phyloP scores from a whole-genome alignment of 2,113 vertebrate genomes.

The Ivindomyrus marchei region DNA sequence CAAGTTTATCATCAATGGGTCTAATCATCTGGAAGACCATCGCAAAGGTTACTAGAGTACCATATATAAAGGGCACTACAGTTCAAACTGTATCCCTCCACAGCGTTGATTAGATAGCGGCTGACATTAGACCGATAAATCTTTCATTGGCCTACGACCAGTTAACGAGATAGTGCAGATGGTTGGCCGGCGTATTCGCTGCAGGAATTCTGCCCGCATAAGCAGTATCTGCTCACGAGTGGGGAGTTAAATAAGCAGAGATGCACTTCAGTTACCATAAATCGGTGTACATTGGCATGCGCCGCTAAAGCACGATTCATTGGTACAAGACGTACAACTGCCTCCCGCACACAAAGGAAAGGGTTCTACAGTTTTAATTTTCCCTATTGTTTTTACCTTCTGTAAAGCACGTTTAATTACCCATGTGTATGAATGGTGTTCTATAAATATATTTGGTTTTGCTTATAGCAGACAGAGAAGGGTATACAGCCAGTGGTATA shows the following conservation, averaged over 20 bases:
- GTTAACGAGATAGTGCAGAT: conserved; percentile 29
- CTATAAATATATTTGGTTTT: not conserved
- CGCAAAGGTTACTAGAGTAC: not conserved
- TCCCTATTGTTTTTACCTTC: not conserved
- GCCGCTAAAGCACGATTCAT: not conserved
- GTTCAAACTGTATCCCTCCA: not conserved
- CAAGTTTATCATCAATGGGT: not conserved
- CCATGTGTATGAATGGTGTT: not conserved
- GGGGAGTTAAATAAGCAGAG: not conserved
- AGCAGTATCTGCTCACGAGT: not conserved
- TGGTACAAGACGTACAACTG: not conserved
- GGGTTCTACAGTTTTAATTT: not conserved
- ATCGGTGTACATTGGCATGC: not conserved
- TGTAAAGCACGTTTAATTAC: not conserved
- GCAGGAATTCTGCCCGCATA: not conserved
- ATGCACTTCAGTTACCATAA: not conserved
- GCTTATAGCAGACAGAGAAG: not conserved
- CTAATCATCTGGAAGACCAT: not conserved
- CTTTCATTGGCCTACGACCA: conserved; percentile 27
- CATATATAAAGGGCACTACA: not conserved
- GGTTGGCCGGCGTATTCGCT: not conserved
- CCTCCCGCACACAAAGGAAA: not conserved
- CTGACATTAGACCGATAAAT: conserved; percentile 27
- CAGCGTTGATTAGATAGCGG: not conserved
- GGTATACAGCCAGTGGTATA: not conserved